These are phyloP conservation scores for Thamnaconus septentrionalis DNA, from an alignment of 2,113 vertebrate species.

Conservation along the genomic window DNA sequence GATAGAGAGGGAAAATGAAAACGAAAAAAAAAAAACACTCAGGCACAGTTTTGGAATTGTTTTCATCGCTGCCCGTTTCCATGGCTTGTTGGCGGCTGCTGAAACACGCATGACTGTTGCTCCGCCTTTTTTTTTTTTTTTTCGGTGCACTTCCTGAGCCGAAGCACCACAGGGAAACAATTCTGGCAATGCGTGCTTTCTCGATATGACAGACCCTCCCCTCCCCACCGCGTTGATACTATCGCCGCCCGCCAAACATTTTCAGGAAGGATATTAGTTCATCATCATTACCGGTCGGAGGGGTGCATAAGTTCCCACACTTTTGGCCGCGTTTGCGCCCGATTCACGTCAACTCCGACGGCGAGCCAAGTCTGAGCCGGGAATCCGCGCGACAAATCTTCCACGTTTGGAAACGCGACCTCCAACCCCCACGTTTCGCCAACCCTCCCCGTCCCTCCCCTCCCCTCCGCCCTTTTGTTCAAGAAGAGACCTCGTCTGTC, in stretches of 20 bases:
- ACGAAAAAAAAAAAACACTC: background rate
- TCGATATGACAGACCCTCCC: slow-evolving; percentile 28
- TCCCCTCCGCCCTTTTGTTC: slow-evolving; percentile 54
- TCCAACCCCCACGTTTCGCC: too few relatives aligned
- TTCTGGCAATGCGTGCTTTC: slow-evolving; percentile 25
- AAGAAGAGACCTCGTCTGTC: slow-evolving; percentile 63
- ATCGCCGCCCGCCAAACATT: slow-evolving; percentile 6
- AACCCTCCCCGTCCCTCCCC: too few relatives aligned
- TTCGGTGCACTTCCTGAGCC: slow-evolving; percentile 57
- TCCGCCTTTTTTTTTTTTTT: slow-evolving; percentile 11
- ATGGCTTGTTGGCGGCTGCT: slow-evolving; percentile 18
- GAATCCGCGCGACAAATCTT: slow-evolving; percentile 29
- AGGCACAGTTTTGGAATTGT: slow-evolving; percentile 32
- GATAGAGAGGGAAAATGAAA: background rate
- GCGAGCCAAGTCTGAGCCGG: too few relatives aligned
- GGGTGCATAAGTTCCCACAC: slow-evolving; percentile 24
- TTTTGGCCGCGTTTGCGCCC: slow-evolving; percentile 7
- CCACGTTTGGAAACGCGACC: slow-evolving; percentile 47
- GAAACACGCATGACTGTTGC: slow-evolving; percentile 34
- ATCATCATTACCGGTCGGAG: background rate
- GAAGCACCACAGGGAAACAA: slow-evolving; percentile 46
- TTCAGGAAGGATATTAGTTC: slow-evolving; percentile 40
- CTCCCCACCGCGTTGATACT: slow-evolving; percentile 1
- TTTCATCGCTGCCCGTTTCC: slow-evolving; percentile 38
- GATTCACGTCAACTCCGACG: too few relatives aligned